Conservation (phyloP, 1,140 invertebrate species). For the Bacillus rossius region DNA sequence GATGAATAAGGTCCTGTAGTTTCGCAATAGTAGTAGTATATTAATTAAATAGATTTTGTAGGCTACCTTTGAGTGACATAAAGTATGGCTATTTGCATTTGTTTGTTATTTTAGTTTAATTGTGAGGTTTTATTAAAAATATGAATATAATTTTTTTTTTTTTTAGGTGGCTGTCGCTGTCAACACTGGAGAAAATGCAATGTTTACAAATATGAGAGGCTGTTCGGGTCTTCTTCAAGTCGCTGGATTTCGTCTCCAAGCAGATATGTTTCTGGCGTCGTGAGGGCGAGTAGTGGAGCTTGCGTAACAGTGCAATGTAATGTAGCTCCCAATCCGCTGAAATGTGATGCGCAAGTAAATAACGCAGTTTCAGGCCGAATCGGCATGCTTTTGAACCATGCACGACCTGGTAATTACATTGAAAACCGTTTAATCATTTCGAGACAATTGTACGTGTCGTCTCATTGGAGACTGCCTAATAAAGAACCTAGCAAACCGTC, state of each 20-base stretch:
- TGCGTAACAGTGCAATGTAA: background rate
- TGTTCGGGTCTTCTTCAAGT: background rate
- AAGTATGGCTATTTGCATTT: too few species aligned
- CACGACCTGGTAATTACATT: background rate
- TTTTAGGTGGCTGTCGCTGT: slow-evolving; percentile 2
- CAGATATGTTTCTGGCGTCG: background rate
- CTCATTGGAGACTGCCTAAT: slow-evolving; percentile 36
- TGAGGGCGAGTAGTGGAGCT: background rate
- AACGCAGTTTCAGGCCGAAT: background rate
- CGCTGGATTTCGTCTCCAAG: background rate
- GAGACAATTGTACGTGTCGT: slow-evolving; percentile 38
- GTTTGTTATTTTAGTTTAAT: too few species aligned
- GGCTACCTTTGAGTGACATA: too few species aligned
- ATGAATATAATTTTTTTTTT: background rate
- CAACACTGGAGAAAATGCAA: background rate
- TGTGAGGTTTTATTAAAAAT: too few species aligned
- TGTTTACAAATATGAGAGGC: background rate
- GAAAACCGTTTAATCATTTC: background rate
- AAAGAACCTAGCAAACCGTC: slow-evolving; percentile 65
- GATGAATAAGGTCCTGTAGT: too few species aligned
- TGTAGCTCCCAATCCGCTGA: background rate
- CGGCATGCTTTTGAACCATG: background rate
- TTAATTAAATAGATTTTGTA: too few species aligned
- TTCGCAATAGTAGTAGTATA: background rate
- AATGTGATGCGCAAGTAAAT: background rate